Percentiles rank a stretch among this genome's conserved stretches.
Conservation (phyloP, 2,113 vertebrate species). For the Poeciliopsis occidentalis region DNA sequence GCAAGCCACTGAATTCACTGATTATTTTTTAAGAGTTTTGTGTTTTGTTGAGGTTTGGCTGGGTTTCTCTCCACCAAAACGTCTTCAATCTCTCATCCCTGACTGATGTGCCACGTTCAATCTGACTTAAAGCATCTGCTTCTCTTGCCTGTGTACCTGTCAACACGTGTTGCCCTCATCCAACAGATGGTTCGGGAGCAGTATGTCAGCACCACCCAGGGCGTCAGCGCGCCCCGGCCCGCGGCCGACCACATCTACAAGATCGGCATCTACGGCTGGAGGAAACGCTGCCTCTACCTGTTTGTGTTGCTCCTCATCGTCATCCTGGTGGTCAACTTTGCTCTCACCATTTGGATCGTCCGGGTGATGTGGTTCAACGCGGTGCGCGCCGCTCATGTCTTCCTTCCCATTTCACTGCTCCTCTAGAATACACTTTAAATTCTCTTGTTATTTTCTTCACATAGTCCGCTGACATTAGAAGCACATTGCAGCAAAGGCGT, state of each 20-base stretch:
- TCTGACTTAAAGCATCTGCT: slow-evolving; percentile 3
- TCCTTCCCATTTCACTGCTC: not conserved
- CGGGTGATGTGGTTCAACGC: slow-evolving; percentile 98
- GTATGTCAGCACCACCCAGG: slow-evolving; percentile 86
- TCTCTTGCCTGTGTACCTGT: slow-evolving; percentile 1
- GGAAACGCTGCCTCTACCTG: slow-evolving; percentile 97
- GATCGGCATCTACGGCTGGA: slow-evolving; percentile 98
- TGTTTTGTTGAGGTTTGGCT: too few relatives aligned
- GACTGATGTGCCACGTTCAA: not conserved
- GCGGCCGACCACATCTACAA: slow-evolving; percentile 85
- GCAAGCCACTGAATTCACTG: too few relatives aligned
- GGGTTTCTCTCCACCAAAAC: too few relatives aligned
- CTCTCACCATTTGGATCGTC: slow-evolving; percentile 95
- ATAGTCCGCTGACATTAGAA: not conserved
- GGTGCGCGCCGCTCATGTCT: slow-evolving; percentile 72
- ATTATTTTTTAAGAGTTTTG: too few relatives aligned
- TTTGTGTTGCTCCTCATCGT: slow-evolving; percentile 92
- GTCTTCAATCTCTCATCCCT: not conserved
- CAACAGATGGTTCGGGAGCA: slow-evolving; percentile 93
- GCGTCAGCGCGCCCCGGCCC: slow-evolving; percentile 79
- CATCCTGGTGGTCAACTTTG: slow-evolving; percentile 92
- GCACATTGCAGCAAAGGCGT: not conserved
- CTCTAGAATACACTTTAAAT: not conserved
- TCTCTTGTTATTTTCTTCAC: not conserved
- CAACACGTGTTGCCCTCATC: slow-evolving; percentile 19